Percentiles rank a stretch among this genome's conserved stretches.
Evolutionary conservation across 1,140 invertebrate species (phyloP).

Genomic region (Bursaphelenchus mucronatus): DNA sequence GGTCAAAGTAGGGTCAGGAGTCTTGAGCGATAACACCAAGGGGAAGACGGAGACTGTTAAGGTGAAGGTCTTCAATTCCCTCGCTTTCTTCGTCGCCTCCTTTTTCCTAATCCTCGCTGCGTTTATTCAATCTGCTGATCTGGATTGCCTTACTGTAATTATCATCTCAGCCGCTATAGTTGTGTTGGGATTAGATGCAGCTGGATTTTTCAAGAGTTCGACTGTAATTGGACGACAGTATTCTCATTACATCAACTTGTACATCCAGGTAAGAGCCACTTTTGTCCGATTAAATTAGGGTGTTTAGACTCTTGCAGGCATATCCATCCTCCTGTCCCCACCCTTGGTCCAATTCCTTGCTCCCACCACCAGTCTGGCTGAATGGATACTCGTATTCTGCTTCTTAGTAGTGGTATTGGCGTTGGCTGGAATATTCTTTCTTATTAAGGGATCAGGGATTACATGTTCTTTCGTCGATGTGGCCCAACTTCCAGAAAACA

Average conservation of each 20-base stretch:
- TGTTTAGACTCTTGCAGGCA: constrained; percentile 34
- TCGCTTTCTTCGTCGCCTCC: constrained; percentile 47
- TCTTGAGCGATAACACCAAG: constrained; percentile 37
- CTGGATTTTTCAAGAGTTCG: constrained; percentile 48
- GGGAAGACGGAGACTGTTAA: constrained; percentile 23
- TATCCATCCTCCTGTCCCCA: constrained; percentile 30
- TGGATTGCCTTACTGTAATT: constrained; percentile 21
- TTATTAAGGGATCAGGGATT: not conserved
- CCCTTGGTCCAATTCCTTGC: constrained; percentile 23
- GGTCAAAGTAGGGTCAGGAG: constrained; percentile 46
- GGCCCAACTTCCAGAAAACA: too few species aligned
- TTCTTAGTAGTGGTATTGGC: constrained; percentile 24
- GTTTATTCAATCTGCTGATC: constrained; percentile 5
- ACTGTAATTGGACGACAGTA: constrained; percentile 49
- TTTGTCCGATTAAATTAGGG: constrained; percentile 21
- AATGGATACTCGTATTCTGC: constrained; percentile 37
- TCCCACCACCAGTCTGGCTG: constrained; percentile 13
- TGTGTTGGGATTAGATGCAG: constrained; percentile 47
- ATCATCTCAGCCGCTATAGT: constrained; percentile 24
- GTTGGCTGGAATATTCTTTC: not conserved
- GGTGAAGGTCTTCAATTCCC: constrained; percentile 42
- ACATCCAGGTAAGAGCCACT: constrained; percentile 11
- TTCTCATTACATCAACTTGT: constrained; percentile 31
- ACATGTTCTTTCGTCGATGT: too few species aligned
- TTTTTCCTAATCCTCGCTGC: constrained; percentile 37